Evolutionary conservation across 2,113 vertebrate species (phyloP), one percentile per base, ranked within the genome.

Genomic region (Dunckerocampus dactyliophorus): DNA sequence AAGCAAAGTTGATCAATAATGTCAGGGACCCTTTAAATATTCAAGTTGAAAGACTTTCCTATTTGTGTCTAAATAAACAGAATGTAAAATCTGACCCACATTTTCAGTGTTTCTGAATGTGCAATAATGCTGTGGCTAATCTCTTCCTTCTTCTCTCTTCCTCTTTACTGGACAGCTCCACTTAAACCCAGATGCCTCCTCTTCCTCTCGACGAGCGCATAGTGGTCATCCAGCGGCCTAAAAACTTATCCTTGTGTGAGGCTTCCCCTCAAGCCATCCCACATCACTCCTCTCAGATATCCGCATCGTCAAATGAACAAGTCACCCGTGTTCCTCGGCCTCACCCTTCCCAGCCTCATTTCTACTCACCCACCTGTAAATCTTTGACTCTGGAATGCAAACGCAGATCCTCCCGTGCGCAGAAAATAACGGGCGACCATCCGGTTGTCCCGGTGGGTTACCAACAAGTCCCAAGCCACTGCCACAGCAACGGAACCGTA

Each of bases 191-290:
- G 89, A 94, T 93, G 92, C 92, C 92, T 90, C 92, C 92, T 51
- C 91, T 92, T 74, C 92, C 90, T 70, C 91, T 94, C 72, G 93
- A 94, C 89, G 93, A 93, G 86, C 92, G 92, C 59, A 91, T 93
- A 79, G 89, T 91, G 76, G 88, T 93, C 65, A 83, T 92, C 79
- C 92, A 92, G 83, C 88, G 88, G 72, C 91, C 91, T 55, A 91
- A 91, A 82, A 88, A 86, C 43, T 58, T 91, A 78, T 62, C 77
- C 65, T 75, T 92, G 59, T 87, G 83, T 10, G 86, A 89, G 67
- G 76, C 81, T 37, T 89, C 90, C 47, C 89, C 89, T 14, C 88
- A 91, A 67, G 79, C 76, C 65, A 64, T 85, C 48, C 73, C 76
- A 0, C 91, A 88, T 56, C 82, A 78, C 77, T 77, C 85, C 53